Percentiles rank a stretch among this genome's conserved stretches.
Evolutionary conservation across 2,888 invertebrate species (phyloP).

Genomic region (Choreutis nemorana): DNA sequence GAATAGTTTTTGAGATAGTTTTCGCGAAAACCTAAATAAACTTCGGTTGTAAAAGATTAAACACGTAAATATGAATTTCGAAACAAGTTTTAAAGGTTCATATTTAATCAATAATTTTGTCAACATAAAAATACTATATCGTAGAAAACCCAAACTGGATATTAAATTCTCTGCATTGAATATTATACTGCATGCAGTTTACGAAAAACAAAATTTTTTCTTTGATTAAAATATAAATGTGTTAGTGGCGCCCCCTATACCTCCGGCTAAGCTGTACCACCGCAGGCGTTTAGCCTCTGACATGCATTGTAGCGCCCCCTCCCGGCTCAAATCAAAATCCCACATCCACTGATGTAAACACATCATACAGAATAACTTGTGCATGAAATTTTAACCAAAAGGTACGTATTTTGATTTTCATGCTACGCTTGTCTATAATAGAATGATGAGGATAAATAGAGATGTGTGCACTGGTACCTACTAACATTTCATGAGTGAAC

Average conservation of each 20-base stretch:
- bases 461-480: too few species aligned
- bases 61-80: too few species aligned
- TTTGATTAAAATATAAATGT: neutral
- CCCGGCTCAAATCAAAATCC: slow-evolving; percentile 21
- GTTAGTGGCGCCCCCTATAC: slow-evolving; percentile 21
- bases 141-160: too few species aligned
- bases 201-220: slow-evolving; percentile 5
- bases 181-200: too few species aligned
- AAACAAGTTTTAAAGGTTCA: too few species aligned
- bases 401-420: slow-evolving; percentile 25
- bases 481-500: too few species aligned
- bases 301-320: slow-evolving; percentile 43
- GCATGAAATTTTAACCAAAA: slow-evolving; percentile 42
- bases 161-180: too few species aligned
- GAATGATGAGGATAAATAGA: slow-evolving; percentile 9
- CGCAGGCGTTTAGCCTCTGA: slow-evolving; percentile 63
- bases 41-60: too few species aligned
- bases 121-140: too few species aligned
- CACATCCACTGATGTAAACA: slow-evolving; percentile 37
- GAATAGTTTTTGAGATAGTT: too few species aligned
- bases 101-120: too few species aligned
- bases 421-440: slow-evolving; percentile 30
- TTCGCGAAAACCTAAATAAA: too few species aligned
- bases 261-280: slow-evolving; percentile 35
- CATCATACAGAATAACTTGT: slow-evolving; percentile 52